Conservation (phyloP, 1,140 invertebrate genomes). For the Leptinotarsa defecta region DNA sequence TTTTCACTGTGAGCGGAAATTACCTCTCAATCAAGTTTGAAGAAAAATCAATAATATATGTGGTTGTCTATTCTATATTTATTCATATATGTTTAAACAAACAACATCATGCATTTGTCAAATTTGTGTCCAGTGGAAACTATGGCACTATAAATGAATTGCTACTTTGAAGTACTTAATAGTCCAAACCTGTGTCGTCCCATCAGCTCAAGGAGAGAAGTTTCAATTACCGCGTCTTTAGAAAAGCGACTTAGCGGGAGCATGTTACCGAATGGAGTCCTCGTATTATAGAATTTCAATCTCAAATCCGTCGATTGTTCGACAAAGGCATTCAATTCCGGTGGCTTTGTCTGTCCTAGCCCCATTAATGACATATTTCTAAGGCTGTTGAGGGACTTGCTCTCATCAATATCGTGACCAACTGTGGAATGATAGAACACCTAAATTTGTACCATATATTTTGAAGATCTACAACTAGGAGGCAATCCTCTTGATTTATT, state of each 20-base stretch:
- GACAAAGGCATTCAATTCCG: constrained; percentile 31
- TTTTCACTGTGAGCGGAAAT: no score
- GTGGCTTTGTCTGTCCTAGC: constrained; percentile 25
- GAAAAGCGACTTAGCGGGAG: constrained; percentile 46
- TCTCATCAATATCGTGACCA: not conserved
- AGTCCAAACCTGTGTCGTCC: constrained; percentile 1
- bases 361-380: constrained; percentile 26
- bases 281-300: constrained; percentile 49
- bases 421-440: not conserved
- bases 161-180: no score
- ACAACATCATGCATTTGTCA: no score
- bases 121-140: no score
- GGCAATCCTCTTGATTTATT: not conserved
- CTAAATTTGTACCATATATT: not conserved
- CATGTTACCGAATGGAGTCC: constrained; percentile 47
- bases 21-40: no score
- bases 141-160: no score
- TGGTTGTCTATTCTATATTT: no score
- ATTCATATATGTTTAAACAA: no score
- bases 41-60: no score
- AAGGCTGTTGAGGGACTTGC: not conserved
- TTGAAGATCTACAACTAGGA: no score
- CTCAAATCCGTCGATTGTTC: constrained; percentile 49
- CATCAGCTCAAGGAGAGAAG: constrained; percentile 30
- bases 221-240: constrained; percentile 51